A percentile compares a stretch with the other conserved stretches of the same genome.
Evolutionary conservation across 2,888 invertebrate genomes (phyloP).

Genomic region (Drosophila putrida): DNA sequence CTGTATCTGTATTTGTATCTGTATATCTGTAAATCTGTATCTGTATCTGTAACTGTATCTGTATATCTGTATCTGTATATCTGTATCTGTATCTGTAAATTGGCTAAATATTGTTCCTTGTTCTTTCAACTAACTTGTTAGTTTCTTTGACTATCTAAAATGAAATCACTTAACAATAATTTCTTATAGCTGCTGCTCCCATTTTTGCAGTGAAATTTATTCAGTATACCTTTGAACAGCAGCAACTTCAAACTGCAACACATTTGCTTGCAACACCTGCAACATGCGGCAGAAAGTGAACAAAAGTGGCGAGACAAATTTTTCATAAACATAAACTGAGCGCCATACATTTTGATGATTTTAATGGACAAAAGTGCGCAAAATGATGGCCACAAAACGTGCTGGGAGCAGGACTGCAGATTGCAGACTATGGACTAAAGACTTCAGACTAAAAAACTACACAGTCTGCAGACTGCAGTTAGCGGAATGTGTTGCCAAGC

Average conservation of each 20-base stretch:
- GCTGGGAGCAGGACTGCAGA: conserved; percentile 48
- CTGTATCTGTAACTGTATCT: no score
- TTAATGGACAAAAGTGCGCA: conserved; percentile 80
- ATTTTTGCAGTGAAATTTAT: conserved; percentile 25
- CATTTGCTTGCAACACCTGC: conserved; percentile 40
- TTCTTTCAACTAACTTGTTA: neutral
- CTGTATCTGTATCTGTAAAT: neutral
- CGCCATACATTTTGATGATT: conserved; percentile 79
- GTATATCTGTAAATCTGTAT: no score
- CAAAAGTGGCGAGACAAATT: conserved; percentile 60
- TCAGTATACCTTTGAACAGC: conserved; percentile 8
- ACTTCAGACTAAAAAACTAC: neutral
- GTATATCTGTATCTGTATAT: no score
- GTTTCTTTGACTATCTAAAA: neutral
- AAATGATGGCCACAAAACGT: conserved; percentile 80
- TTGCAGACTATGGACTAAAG: conserved; percentile 6
- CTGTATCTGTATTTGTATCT: no score
- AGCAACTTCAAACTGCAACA: conserved; percentile 3
- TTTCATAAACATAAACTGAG: conserved; percentile 77
- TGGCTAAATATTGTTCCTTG: neutral
- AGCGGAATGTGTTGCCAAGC: conserved; percentile 78
- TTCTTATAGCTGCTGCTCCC: conserved; percentile 11
- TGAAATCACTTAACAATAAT: conserved; percentile 1
- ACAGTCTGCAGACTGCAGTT: conserved; percentile 46
- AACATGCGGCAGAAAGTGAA: conserved; percentile 20